Conservation (phyloP, 2,888 invertebrate genomes). For the Aquatica leii region DNA sequence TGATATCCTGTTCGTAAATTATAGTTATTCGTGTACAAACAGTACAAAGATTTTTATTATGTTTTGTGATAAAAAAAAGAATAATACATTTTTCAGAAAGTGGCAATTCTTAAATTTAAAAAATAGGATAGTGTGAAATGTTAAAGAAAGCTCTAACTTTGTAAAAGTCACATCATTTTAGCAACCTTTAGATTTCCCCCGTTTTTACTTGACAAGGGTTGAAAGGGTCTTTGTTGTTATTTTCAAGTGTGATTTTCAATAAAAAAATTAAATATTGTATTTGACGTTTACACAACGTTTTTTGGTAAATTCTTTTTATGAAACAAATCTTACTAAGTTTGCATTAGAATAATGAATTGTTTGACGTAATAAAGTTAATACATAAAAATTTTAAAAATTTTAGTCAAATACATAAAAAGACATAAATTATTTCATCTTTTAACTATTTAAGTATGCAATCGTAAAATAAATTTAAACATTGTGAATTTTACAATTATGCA, state of each 20-base stretch:
- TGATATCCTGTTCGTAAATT: slow-evolving; percentile 43
- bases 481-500: too few relatives aligned
- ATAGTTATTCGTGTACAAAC: slow-evolving; percentile 27
- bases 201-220: slow-evolving; percentile 27
- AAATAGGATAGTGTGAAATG: neutral
- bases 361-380: too few relatives aligned
- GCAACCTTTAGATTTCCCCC: slow-evolving; percentile 13
- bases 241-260: slow-evolving; percentile 8
- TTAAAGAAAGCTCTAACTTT: slow-evolving; percentile 10
- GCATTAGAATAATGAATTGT: too few relatives aligned
- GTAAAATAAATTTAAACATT: too few relatives aligned
- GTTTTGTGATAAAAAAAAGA: slow-evolving; percentile 4
- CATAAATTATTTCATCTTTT: too few relatives aligned
- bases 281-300: too few relatives aligned
- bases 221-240: slow-evolving; percentile 14
- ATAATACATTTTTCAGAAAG: neutral
- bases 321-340: too few relatives aligned
- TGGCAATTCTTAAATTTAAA: neutral
- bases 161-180: slow-evolving; percentile 17
- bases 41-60: slow-evolving; percentile 22
- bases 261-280: neutral
- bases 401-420: too few relatives aligned
- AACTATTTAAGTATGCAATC: too few relatives aligned
- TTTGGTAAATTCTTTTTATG: too few relatives aligned
- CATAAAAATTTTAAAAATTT: too few relatives aligned